Evolutionary conservation across 2,113 vertebrate species (phyloP), one percentile per base, ranked within the genome.

Genomic region (Gadus macrocephalus): DNA sequence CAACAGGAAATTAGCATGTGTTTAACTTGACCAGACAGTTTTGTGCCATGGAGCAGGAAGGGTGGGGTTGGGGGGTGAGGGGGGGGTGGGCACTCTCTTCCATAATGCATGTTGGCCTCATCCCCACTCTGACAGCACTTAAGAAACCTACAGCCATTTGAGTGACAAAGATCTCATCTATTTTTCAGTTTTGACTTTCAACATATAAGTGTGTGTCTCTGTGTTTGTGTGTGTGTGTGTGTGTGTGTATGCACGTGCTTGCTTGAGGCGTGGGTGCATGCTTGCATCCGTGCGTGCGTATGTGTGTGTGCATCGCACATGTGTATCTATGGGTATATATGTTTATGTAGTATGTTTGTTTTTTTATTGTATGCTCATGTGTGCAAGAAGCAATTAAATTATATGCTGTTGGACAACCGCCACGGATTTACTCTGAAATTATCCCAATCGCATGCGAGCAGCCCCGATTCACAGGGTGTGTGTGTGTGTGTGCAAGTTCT

Each of bases 131-230:
- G 83, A 87, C 87, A 90, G 88, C 86, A 87, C 89, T 89, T 90
- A 90, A 84, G 85, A 82, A 90, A 87, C 86, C 85, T 87, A 84
- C 85, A 87, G 83, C 86, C 81, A 87, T 91, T 90, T 90, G 88
- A 91, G 90, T 89, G 88, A 91, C 90, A 91, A 92, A 91, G 88
- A 90, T 87, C 88, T 91, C 90, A 91, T 93, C 87, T 86, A 89
- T 91, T 90, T 90, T 90, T 91, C 81, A 92, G 87, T 86, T 80
- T 82, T 85, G 83, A 87, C 87, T 88, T 72, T 85, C 81, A 81
- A 82, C 86, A 81, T 74, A 76, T 74, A 75, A 83, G 75, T 19
- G 67, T 70, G 66, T 60, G 53, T 63, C 38, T 61, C 63, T 64
- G 7, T 58, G 9, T 49, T n/a, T 76, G 67, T 60, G 49, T 4